These are phyloP conservation scores for Hybognathus amarus DNA, from an alignment of 2,797 vertebrate species.

Conservation along the genomic window DNA sequence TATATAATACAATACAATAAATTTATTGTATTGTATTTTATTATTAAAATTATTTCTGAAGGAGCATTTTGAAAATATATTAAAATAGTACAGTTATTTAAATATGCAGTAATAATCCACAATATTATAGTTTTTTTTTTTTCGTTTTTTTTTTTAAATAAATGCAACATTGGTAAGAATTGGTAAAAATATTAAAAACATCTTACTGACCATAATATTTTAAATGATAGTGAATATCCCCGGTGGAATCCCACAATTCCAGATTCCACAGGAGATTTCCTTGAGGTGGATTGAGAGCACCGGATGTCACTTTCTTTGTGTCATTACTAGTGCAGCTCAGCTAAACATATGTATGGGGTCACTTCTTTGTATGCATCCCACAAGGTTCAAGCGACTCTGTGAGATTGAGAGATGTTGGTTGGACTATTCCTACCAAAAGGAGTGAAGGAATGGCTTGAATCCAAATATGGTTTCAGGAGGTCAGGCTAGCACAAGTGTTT, in stretches of 20 bases:
- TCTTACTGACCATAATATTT: too few species aligned
- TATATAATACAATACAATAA: too few species aligned
- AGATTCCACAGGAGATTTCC: not conserved
- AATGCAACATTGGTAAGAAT: not conserved
- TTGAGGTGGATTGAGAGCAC: not conserved
- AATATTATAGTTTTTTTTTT: not conserved
- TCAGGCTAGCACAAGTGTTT: not conserved
- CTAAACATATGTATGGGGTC: constrained; percentile 6
- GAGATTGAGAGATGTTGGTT: constrained; percentile 15
- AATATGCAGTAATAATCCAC: not conserved
- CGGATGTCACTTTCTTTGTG: not conserved
- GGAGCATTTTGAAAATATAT: not conserved
- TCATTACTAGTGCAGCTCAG: not conserved
- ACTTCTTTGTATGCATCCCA: not conserved
- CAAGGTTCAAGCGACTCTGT: not conserved
- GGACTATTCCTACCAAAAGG: constrained; percentile 13
- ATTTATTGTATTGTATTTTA: too few species aligned
- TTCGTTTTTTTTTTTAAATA: not conserved
- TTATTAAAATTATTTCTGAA: not conserved
- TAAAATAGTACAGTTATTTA: not conserved
- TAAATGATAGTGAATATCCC: too few species aligned
- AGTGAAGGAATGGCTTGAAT: constrained; percentile 18
- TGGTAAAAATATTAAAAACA: not conserved
- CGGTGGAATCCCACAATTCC: not conserved
- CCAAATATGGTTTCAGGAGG: not conserved